Evolutionary conservation across 2,888 invertebrate genomes (phyloP).

Genomic region (Congeria kusceri): DNA sequence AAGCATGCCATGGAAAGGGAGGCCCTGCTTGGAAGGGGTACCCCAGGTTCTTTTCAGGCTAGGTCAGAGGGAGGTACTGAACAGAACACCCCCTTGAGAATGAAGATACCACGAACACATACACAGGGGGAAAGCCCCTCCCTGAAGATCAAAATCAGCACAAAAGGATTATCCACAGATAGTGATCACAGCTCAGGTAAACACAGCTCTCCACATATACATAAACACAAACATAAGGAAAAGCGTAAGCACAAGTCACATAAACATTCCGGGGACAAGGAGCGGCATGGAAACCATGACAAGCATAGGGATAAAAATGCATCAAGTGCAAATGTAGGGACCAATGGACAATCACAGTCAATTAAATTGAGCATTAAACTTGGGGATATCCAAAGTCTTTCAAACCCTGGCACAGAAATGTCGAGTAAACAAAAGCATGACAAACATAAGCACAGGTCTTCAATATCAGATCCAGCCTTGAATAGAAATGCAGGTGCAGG

Average conservation of each 20-base stretch:
- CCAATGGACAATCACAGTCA: constrained; percentile 46
- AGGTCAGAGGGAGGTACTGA: constrained; percentile 58
- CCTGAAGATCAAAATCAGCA: constrained; percentile 73
- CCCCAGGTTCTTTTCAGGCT: constrained; percentile 18
- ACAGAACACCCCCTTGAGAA: constrained; percentile 36
- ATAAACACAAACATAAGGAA: constrained; percentile 53
- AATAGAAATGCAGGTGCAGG: constrained; percentile 43
- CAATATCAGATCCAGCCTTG: constrained; percentile 53
- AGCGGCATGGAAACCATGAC: constrained; percentile 35
- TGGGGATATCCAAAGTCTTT: constrained; percentile 50
- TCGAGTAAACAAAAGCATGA: constrained; percentile 56
- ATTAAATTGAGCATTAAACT: constrained; percentile 58
- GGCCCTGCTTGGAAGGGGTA: constrained; percentile 18
- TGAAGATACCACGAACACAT: constrained; percentile 27
- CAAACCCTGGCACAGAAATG: constrained; percentile 37
- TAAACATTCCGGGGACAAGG: constrained; percentile 48
- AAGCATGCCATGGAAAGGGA: constrained; percentile 37
- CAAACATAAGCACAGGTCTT: constrained; percentile 47
- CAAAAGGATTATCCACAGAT: constrained; percentile 54
- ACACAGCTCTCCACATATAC: constrained; percentile 49
- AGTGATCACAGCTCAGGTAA: constrained; percentile 53
- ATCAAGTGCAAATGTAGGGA: constrained; percentile 17
- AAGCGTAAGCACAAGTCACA: constrained; percentile 50
- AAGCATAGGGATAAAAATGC: constrained; percentile 48
- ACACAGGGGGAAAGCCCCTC: constrained; percentile 59